Evolutionary conservation across 2,888 invertebrate genomes (phyloP), one percentile per base, ranked within the genome.

Genomic region (Molanna angustata): DNA sequence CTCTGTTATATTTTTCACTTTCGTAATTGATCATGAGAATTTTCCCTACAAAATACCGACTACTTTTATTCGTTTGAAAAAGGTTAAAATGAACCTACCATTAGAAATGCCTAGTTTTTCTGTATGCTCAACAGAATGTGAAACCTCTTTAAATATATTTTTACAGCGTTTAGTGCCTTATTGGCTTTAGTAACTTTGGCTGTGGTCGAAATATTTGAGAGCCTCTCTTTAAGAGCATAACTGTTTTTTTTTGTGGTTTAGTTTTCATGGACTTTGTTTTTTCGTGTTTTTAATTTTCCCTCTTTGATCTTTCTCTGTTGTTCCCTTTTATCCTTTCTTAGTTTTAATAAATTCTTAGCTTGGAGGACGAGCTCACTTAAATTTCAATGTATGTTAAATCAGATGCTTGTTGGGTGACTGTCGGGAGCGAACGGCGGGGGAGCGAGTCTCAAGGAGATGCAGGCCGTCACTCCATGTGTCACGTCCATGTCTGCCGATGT

Each of bases 1-100:
- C n/a, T n/a, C n/a, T n/a, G n/a, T 35, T 35, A 35, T 35, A 35
- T 35, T 35, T 35, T 35, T 35, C 14, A 35, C 14, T 35, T 35
- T 35, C 35, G 14, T 35, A 6, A 35, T 35, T 13, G 13, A n/a
- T 35, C 35, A 35, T 35, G 9, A 35, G 35, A 11, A 35, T 35
- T 35, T 35, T 35, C 35, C 35, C 13, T 35, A 35, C 35, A 13
- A 35, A 35, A 35, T 35, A 35, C 13, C 35, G 35, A 4, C 35
- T 35, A 35, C 35, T 35, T 35, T 27, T 27, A 7, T 35, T 35
- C 35, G 35, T 35, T n/a, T 35, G 35, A 35, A 35, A 35, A 35
- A 35, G 14, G 35, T 35, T 35, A 35, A 35, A 35, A 35, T 14
- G 13, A 27, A 27, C 7, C 6, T 35, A 13, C 35, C 35, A 35